These are phyloP conservation scores for Umimayanthus chanpuru DNA, from an alignment of 92 coral and sea anemone genomes.

Conservation along the genomic window DNA sequence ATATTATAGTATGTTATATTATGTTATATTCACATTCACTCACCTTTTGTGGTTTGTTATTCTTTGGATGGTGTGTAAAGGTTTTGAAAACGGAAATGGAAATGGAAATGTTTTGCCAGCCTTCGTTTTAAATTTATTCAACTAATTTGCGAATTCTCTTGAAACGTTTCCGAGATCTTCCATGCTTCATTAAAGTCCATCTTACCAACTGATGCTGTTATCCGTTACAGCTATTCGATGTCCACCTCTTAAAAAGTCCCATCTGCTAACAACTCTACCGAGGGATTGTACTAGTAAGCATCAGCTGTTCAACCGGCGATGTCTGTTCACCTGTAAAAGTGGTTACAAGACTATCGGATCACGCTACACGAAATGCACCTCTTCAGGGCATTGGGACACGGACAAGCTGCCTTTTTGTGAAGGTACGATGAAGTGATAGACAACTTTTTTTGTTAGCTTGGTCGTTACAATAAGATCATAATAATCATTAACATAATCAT, in stretches of 20 bases:
- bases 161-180: neutral
- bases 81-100: no score
- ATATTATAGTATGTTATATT: no score
- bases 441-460: no score
- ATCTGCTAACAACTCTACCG: neutral
- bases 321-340: neutral
- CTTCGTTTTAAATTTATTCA: no score
- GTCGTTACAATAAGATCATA: no score
- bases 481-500: no score
- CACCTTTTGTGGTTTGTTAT: no score
- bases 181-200: neutral
- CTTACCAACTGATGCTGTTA: neutral
- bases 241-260: neutral
- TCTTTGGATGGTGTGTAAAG: no score
- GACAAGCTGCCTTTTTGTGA: neutral
- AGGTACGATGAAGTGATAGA: neutral
- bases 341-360: neutral
- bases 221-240: slow-evolving; percentile 1
- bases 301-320: neutral
- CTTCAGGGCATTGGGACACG: neutral
- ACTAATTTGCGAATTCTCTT: no score
- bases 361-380: neutral
- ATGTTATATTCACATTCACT: no score
- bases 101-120: no score
- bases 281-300: neutral